phyloP scores from a whole-genome alignment of 2,888 invertebrate genomes.

The Eupithecia dodoneata region DNA sequence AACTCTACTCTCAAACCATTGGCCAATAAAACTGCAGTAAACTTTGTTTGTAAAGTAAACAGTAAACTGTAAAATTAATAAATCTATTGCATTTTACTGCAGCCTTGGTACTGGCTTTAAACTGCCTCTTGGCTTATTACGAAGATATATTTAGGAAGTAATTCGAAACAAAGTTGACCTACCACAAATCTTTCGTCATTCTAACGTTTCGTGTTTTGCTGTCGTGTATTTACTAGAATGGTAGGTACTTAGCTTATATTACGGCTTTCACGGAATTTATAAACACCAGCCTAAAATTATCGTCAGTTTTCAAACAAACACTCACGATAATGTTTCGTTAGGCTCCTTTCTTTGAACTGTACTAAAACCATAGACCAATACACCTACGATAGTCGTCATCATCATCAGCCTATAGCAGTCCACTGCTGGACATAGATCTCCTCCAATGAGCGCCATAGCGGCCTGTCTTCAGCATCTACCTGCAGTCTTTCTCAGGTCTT shows the following conservation, averaged over 20 bases:
- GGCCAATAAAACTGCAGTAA: constrained; percentile 3
- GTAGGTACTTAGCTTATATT: neutral
- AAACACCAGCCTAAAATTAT: neutral
- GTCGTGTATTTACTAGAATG: neutral
- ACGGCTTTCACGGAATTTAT: neutral
- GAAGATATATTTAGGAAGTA: neutral
- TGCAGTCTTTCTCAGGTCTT: no score
- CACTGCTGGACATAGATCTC: no score
- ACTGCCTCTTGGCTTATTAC: neutral
- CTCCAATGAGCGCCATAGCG: no score
- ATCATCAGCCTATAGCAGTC: no score
- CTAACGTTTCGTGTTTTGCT: neutral
- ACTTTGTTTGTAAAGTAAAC: no score
- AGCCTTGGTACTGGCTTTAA: neutral
- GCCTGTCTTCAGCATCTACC: no score
- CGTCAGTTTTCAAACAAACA: neutral
- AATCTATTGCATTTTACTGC: neutral
- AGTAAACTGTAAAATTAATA: neutral
- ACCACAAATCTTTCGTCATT: constrained; percentile 8
- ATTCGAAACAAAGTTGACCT: constrained; percentile 5
- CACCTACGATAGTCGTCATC: no score
- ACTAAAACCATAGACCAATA: no score
- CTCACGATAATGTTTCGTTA: neutral
- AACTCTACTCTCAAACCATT: neutral
- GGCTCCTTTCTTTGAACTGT: neutral